Base-by-base conservation (phyloP, 2,888 invertebrate genomes). In the Prosapia bicincta region DNA sequence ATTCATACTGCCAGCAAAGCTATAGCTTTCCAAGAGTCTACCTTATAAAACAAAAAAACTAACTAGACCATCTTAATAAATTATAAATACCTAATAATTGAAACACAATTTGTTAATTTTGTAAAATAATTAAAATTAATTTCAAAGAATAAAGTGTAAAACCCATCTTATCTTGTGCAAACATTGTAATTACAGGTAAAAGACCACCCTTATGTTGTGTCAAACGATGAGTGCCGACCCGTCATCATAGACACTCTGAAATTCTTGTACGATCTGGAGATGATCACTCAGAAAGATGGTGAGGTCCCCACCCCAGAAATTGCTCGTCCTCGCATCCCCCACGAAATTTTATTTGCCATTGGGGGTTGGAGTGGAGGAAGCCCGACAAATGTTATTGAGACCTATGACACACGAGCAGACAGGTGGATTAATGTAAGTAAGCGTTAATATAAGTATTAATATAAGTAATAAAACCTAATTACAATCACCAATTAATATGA, bases 231-330 rank as follows among this genome's bases (percentile, higher is more conserved):
- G 10, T 95, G 96, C 80, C 90, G 94, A 20, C 96, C 96, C 0
- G 90, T 97, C 79, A 93, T 97, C 78, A 95, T 97, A 38, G 96
- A 97, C 84, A 96, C 97, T 0, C 86, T 97, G 54, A 94, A 94
- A 83, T 97, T 97, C 84, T 88, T 97, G 69, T 96, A 96, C 85
- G 96, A 97, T 84, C 87, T 97, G 83, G 96, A 97, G 86, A 94
- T 95, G 90, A 94, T 95, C 78, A 89, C 89, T 83, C 92, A 87
- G 71, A 85, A 93, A 83, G 92, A 94, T 79, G 92, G 92, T 7
- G 93, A 94, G 86, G 92, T 95, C n/a, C 91, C 92, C 6, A 95
- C 95, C 3, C 95, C 95, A 6, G 91, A 92, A 83, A 91, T 96
- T 74, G 95, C 95, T 0, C 79, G 83, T 0, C 85, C 86, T 0